Evolutionary conservation across 2,113 vertebrate species (phyloP).

Genomic region (Equus quagga): DNA sequence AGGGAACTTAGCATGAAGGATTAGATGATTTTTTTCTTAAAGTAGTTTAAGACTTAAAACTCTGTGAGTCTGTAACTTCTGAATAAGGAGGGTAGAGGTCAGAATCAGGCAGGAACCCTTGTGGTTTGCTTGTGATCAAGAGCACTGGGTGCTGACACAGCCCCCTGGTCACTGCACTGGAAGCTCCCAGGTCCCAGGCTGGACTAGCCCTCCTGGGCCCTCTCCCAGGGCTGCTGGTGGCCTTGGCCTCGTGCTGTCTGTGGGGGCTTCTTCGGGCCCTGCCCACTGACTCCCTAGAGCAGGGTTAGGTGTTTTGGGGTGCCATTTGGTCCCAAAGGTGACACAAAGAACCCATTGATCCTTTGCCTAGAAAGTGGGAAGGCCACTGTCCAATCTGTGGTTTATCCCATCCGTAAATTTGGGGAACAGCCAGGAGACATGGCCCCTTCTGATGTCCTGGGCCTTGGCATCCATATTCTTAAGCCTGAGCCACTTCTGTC

Average conservation of each 20-base stretch:
- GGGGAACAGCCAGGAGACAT: neutral
- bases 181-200: neutral
- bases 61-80: neutral
- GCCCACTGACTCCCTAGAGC: neutral
- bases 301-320: neutral
- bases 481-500: neutral
- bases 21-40: neutral
- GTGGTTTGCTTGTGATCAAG: neutral
- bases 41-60: neutral
- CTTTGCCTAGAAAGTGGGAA: neutral
- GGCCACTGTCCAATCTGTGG: neutral
- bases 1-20: neutral
- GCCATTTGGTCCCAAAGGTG: neutral
- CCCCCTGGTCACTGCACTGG: accelerated
- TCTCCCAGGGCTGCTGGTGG: accelerated
- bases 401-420: too few species aligned
- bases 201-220: neutral
- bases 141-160: too few species aligned
- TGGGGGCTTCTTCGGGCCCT: neutral
- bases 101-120: too few species aligned
- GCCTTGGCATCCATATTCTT: neutral
- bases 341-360: neutral
- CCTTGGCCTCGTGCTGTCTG: neutral
- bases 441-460: neutral
- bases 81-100: neutral